These are phyloP conservation scores for Helicolenus hilgendorfi DNA, from an alignment of 2,797 vertebrate genomes.

Conservation along the genomic window DNA sequence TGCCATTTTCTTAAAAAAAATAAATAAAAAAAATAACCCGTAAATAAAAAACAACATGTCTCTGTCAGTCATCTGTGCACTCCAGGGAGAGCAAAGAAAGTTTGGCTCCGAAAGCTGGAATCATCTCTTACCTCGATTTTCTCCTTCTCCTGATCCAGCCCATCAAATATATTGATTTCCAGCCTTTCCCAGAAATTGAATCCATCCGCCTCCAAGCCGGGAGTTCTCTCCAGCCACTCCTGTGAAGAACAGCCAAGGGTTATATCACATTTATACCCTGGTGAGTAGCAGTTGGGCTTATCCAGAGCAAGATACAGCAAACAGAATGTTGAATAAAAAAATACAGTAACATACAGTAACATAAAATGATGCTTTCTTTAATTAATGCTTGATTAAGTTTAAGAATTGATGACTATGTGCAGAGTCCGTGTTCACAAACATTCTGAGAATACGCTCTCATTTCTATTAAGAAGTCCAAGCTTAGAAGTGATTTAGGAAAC, in stretches of 20 bases:
- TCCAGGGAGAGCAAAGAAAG: slow-evolving; percentile 15
- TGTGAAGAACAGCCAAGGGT: slow-evolving; percentile 67
- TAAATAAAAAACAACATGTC: slow-evolving; percentile 20
- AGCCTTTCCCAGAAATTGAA: slow-evolving; percentile 98
- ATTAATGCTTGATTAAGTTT: neutral
- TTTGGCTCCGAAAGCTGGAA: slow-evolving; percentile 33
- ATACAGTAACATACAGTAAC: neutral
- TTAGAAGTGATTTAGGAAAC: no score
- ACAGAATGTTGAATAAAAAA: neutral
- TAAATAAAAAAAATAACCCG: neutral
- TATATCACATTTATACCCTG: slow-evolving; percentile 15
- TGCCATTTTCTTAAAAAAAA: slow-evolving; percentile 82
- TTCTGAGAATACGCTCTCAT: no score
- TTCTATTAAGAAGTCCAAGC: no score
- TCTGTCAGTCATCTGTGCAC: slow-evolving; percentile 53
- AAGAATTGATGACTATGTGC: neutral
- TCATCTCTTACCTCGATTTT: slow-evolving; percentile 91
- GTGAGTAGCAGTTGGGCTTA: slow-evolving; percentile 3
- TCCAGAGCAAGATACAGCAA: neutral
- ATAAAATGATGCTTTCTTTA: neutral
- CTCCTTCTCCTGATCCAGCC: slow-evolving; percentile 91
- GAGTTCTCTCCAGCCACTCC: slow-evolving; percentile 99
- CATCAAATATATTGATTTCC: slow-evolving; percentile 93
- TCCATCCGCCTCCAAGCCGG: slow-evolving; percentile 93
- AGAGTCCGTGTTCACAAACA: no score